Evolutionary conservation across 1,140 invertebrate genomes (phyloP), one percentile per base, ranked within the genome.

Genomic region (Chelonus insularis): DNA sequence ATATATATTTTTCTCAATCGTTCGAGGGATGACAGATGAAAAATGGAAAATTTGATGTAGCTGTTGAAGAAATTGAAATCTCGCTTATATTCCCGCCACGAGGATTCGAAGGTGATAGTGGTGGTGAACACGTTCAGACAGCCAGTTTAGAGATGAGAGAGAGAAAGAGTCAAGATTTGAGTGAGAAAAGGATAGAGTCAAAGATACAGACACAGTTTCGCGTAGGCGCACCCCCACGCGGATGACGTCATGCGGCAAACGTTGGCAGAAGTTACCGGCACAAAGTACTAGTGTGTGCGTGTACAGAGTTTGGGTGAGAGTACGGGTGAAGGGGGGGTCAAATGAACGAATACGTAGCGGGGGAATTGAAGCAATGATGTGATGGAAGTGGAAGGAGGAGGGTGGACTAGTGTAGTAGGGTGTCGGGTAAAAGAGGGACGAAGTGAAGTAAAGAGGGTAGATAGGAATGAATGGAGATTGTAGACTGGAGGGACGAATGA

Each of bases 211-310:
- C 41, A 43, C 6, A 54, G 16, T 21, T 54, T 69, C 56, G 63
- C 65, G 73, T 63, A 74, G 76, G 75, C 72, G 74, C 76, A 74
- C 76, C 73, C 76, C 75, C 74, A 76, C 76, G 71, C 73, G 37
- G 63, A 48, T 78, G 75, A 78, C 76, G 75, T 77, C 76, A 78
- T 55, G 66, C 65, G 68, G 72, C 73, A 72, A 76, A 76, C 73
- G 74, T 74, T 69, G 68, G 67, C 72, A 67, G 71, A 29, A 63
- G 69, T 73, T 72, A 75, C 68, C 68, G 66, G 54, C 65, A 70
- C 70, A 73, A 62, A 61, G 60, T 65, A 63, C 63, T 61, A 68
- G 67, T 60, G 72, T 69, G 65, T 71, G 65, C 37, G 37, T 12
- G 8, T 9, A 11, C 7, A 5, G 18, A 18, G 41, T 16, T 36